phyloP scores from a whole-genome alignment of 2,797 vertebrate species.

The Oryzias sinensis region DNA sequence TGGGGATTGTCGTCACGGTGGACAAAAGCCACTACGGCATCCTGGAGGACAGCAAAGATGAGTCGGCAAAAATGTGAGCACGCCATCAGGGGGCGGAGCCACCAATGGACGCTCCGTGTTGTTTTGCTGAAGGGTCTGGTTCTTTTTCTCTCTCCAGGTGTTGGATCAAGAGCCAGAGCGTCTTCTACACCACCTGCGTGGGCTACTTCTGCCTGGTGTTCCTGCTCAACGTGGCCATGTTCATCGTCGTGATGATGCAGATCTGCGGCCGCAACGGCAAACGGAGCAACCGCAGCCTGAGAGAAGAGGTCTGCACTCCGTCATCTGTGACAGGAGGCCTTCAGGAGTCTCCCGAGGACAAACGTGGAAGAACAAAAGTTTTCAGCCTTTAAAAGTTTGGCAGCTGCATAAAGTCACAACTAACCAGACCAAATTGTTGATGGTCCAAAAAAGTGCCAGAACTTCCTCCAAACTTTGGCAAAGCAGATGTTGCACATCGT shows the following conservation, averaged over 20 bases:
- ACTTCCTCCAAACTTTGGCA: no score
- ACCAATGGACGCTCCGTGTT: neutral
- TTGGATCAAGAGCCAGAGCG: conserved; percentile 82
- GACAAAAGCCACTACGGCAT: conserved; percentile 82
- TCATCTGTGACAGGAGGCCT: neutral
- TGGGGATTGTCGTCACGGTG: conserved; percentile 82
- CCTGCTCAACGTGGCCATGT: conserved; percentile 95
- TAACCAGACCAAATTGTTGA: no score
- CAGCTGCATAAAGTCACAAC: no score
- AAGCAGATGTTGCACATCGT: no score
- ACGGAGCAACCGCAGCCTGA: conserved; percentile 87
- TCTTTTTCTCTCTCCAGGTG: conserved; percentile 76
- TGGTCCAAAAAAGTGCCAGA: no score
- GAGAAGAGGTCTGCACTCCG: conserved; percentile 78
- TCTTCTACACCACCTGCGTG: conserved; percentile 90
- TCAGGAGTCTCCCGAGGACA: no score
- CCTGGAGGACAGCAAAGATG: conserved; percentile 68
- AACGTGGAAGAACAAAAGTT: neutral
- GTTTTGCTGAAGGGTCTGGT: no score
- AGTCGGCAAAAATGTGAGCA: conserved; percentile 84
- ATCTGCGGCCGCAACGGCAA: conserved; percentile 97
- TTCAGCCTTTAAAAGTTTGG: no score
- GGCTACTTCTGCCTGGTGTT: conserved; percentile 93
- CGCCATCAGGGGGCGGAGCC: neutral
- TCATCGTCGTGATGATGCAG: conserved; percentile 96